A percentile compares a stretch with the other conserved stretches of the same genome.
Conservation (phyloP, 2,888 invertebrate genomes). For the Zaprionus lineosus region DNA sequence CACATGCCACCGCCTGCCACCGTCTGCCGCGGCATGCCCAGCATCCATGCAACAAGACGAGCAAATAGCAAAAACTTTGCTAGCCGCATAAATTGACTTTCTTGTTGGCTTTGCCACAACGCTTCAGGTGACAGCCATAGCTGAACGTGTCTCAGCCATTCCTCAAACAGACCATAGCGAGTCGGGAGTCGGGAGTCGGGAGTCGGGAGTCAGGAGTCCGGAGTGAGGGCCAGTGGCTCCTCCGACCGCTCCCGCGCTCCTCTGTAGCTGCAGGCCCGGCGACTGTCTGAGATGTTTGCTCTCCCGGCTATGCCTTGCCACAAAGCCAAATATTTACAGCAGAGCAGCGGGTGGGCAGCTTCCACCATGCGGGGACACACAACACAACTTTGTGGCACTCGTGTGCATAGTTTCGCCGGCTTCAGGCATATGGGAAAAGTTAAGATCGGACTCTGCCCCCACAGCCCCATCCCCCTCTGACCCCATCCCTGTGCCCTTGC, state of each 20-base stretch:
- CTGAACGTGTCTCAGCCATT: constrained; percentile 26
- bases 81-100: constrained; percentile 49
- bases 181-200: too few relatives aligned
- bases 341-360: background rate
- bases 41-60: background rate
- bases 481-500: background rate
- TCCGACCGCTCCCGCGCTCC: too few relatives aligned
- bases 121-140: constrained; percentile 45
- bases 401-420: constrained; percentile 54
- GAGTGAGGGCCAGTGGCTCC: too few relatives aligned
- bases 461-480: background rate
- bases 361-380: constrained; percentile 23
- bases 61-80: constrained; percentile 17
- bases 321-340: constrained; percentile 70
- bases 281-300: constrained; percentile 62
- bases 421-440: constrained; percentile 56
- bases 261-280: background rate
- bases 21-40: too few relatives aligned
- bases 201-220: too few relatives aligned
- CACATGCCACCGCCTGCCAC: too few relatives aligned
- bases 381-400: constrained; percentile 46
- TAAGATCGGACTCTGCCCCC: constrained; percentile 31
- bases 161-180: too few relatives aligned
- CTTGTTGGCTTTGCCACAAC: constrained; percentile 17
- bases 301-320: constrained; percentile 45